Evolutionary conservation across 2,113 vertebrate species (phyloP).

Genomic region (Stigmatopora nigra): DNA sequence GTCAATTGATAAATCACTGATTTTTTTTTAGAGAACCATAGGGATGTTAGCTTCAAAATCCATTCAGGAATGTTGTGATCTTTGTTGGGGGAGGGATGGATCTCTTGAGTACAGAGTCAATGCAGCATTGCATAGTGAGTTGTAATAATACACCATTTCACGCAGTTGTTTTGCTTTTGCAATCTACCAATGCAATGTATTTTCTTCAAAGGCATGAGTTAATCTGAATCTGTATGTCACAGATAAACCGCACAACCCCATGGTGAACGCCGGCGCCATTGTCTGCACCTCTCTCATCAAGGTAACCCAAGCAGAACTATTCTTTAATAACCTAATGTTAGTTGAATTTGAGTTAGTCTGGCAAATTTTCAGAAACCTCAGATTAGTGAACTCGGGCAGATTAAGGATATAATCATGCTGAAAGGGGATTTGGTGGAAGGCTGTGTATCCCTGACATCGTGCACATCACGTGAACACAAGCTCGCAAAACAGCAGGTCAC

Average conservation of each 20-base stretch:
- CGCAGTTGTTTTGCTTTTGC: background rate
- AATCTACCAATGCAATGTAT: background rate
- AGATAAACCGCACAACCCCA: conserved; percentile 98
- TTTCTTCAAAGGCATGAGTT: background rate
- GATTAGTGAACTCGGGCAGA: conserved; percentile 42
- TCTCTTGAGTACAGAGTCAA: background rate
- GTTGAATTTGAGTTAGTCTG: background rate
- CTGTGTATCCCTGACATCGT: conserved; percentile 1
- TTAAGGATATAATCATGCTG: conserved; percentile 52
- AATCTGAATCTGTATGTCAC: conserved; percentile 16
- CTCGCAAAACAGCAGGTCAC: conserved; percentile 4
- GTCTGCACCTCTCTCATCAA: conserved; percentile 97
- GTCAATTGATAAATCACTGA: background rate
- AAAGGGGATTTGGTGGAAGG: conserved; percentile 55
- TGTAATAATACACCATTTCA: no score
- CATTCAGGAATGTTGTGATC: background rate
- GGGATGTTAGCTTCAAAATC: background rate
- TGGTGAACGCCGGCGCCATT: conserved; percentile 98
- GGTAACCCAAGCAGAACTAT: conserved; percentile 65
- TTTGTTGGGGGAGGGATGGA: background rate
- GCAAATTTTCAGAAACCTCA: conserved; percentile 7
- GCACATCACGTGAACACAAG: background rate
- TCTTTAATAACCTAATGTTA: background rate
- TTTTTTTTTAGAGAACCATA: background rate
- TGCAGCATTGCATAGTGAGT: background rate